Evolutionary conservation across 2,888 invertebrate genomes (phyloP).

Genomic region (Polietes domitor): DNA sequence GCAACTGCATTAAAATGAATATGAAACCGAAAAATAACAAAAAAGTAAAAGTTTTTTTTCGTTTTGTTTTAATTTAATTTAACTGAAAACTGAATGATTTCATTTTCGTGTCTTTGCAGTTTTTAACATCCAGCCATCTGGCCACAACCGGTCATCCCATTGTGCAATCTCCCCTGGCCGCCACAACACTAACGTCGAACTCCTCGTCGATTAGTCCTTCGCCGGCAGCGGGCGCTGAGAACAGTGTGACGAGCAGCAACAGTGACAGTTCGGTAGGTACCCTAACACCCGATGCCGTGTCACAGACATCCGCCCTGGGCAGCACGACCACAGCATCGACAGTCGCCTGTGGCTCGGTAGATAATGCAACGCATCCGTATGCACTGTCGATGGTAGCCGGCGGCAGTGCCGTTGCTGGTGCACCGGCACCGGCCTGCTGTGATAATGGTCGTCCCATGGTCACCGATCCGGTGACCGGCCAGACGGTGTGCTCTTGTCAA

Average conservation of each 20-base stretch:
- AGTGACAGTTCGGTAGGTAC: slow-evolving; percentile 65
- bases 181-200: slow-evolving; percentile 73
- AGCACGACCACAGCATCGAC: slow-evolving; percentile 71
- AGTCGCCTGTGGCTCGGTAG: slow-evolving; percentile 52
- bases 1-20: not conserved
- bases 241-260: slow-evolving; percentile 57
- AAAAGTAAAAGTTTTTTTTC: slow-evolving; percentile 62
- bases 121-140: slow-evolving; percentile 69
- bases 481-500: slow-evolving; percentile 96
- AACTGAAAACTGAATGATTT: not conserved
- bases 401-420: not conserved
- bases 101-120: slow-evolving; percentile 58
- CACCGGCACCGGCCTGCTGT: slow-evolving; percentile 85
- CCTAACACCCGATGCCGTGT: slow-evolving; percentile 68
- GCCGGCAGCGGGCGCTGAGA: slow-evolving; percentile 77
- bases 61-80: not conserved
- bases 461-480: slow-evolving; percentile 95
- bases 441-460: slow-evolving; percentile 95
- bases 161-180: slow-evolving; percentile 68
- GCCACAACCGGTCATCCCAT: slow-evolving; percentile 59
- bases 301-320: slow-evolving; percentile 75
- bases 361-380: slow-evolving; percentile 55
- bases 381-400: slow-evolving; percentile 25
- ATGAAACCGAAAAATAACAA: slow-evolving; percentile 20
- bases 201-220: slow-evolving; percentile 81